A percentile compares a stretch with the other conserved stretches of the same genome.
Conservation (phyloP, 2,113 vertebrate species). For the Larimichthys polyactis region DNA sequence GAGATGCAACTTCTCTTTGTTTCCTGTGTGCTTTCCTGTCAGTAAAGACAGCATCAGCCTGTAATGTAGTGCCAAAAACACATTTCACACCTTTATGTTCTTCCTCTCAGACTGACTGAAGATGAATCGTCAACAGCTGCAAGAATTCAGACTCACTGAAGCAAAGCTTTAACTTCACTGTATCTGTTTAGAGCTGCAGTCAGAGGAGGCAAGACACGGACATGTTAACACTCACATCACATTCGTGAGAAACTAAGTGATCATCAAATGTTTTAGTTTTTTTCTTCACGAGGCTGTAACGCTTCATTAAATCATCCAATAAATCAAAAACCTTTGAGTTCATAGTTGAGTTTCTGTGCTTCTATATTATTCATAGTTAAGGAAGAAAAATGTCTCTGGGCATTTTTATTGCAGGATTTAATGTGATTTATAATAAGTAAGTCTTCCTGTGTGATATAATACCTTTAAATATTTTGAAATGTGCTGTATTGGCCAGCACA, state of each 20-base stretch:
- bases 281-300: too few species aligned
- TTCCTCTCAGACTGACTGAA: conserved; percentile 2
- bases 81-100: neutral
- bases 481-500: neutral
- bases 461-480: neutral
- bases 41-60: neutral
- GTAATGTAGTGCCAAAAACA: neutral
- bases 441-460: neutral
- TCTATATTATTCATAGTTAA: neutral
- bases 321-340: too few species aligned
- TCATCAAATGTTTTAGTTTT: too few species aligned
- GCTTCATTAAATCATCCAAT: too few species aligned
- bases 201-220: neutral
- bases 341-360: neutral
- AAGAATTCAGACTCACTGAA: neutral
- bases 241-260: too few species aligned
- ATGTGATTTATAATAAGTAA: neutral
- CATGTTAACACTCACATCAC: neutral
- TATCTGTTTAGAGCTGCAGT: neutral
- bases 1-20: neutral
- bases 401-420: neutral
- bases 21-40: neutral
- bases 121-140: neutral
- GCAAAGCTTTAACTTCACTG: neutral
- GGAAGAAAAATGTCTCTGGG: neutral